Conservation (phyloP, 35 echinoderm and acorn worm species). For the Holothuria glaberrima region DNA sequence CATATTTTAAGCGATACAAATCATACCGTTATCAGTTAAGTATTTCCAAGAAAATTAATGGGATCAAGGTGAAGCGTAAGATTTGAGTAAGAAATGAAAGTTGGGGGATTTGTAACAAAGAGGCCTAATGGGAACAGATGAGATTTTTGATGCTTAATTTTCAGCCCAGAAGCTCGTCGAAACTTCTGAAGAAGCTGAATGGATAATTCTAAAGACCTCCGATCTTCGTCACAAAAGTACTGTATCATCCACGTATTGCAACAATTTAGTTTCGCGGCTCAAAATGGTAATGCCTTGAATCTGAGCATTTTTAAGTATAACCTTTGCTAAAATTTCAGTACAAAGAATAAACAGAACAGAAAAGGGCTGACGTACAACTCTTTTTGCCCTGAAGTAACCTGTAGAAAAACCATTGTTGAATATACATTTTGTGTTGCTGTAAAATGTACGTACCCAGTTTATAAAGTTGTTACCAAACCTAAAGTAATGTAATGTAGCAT, state of each 20-base stretch:
- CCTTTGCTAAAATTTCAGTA: no score
- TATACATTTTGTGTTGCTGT: neutral
- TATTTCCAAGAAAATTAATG: constrained; percentile 9
- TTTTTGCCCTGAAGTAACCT: neutral
- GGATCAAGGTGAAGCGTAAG: neutral
- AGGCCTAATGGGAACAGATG: no score
- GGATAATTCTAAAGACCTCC: neutral
- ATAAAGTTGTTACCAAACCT: neutral
- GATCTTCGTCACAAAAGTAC: neutral
- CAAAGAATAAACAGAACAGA: no score
- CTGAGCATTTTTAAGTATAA: no score
- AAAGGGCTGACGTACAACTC: neutral
- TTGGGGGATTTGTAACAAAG: neutral
- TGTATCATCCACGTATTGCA: constrained; percentile 14
- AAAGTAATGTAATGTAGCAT: neutral
- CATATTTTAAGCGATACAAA: neutral
- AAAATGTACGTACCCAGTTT: neutral
- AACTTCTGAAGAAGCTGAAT: no score
- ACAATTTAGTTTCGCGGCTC: no score
- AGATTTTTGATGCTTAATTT: neutral
- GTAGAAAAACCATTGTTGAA: constrained; percentile 6
- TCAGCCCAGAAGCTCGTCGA: no score
- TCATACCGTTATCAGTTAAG: neutral
- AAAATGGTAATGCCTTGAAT: no score
- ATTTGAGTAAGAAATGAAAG: neutral